Evolutionary conservation across 37 sponge, comb jelly and placozoan genomes (phyloP), one percentile per base, ranked within the genome.

Genomic region (Agelas oroides): DNA sequence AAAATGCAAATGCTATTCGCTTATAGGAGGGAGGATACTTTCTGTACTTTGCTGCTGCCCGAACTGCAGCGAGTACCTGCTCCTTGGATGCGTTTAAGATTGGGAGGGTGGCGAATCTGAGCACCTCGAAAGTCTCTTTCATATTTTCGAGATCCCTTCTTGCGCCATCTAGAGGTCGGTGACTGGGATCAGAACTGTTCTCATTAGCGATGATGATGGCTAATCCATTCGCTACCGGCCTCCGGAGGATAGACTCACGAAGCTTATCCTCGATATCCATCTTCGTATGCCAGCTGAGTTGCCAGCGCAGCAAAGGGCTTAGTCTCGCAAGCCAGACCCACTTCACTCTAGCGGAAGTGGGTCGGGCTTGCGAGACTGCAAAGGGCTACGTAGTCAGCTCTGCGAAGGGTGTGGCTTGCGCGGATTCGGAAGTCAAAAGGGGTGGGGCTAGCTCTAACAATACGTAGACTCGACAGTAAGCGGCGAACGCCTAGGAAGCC

Each of bases 141-240:
- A 75, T 60, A 19, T 21, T 28, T 1, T 23, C 14, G 53, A 65
- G 55, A 21, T 83, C 84, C 6, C 52, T 32, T 14, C n/a, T 57
- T 17, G 46, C 75, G 24, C 75, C 75, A 1, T 18, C 5, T 32
- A 83, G 73, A 18, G 53, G 41, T 2, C 8, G 5, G 18, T 83
- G 75, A 18, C 40, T 65, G 25, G 34, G 65, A 1, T 46, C 60
- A 0, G 8, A 33, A 41, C 74, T 52, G 5, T 31, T 62, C 23
- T 55, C 58, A 56, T 81, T 81, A 1, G 82, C 73, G 0, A 87
- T 30, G 23, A 87, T 64, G 32, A 87, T 74, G 1, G 88, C 88
- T 31, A 87, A 69, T 23, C 88, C 88, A 30, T 77, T 41, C 8
- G 81, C 72, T 1, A 21, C 53, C 19, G 56, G 77, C 53, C 30